Evolutionary conservation across 2,113 vertebrate species (phyloP).

Genomic region (Pedionomus torquatus): DNA sequence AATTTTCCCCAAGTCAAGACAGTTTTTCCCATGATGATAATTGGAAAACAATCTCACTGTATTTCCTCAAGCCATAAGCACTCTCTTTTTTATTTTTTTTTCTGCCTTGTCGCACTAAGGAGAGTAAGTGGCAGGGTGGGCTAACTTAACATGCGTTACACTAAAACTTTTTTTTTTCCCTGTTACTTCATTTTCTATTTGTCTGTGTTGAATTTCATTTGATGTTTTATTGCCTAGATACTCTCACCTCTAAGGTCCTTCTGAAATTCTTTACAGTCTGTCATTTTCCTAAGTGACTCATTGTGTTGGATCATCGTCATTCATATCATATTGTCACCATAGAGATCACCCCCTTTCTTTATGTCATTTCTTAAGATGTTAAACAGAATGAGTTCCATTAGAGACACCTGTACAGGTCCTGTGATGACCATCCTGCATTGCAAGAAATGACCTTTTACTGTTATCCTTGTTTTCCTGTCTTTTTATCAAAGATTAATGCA

Average conservation of each 20-base stretch:
- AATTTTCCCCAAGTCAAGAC: neutral
- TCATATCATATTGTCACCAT: neutral
- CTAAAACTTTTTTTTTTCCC: neutral
- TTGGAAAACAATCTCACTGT: neutral
- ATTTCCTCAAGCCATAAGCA: neutral
- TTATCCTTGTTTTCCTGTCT: neutral
- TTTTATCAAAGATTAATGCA: neutral
- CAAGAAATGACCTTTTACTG: neutral
- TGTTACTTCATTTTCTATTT: neutral
- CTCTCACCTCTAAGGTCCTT: neutral
- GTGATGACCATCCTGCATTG: neutral
- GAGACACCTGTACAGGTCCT: neutral
- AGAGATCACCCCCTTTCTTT: neutral
- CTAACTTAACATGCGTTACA: neutral
- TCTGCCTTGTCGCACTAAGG: neutral
- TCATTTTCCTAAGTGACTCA: neutral
- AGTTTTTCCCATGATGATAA: accelerated
- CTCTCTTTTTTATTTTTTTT: neutral
- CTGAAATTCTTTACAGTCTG: conserved; percentile 3
- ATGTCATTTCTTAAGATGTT: neutral
- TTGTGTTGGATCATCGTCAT: neutral
- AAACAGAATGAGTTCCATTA: neutral
- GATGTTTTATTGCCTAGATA: neutral
- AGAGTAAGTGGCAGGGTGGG: neutral
- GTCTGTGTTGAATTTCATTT: neutral